Percentiles rank a stretch among this genome's conserved stretches.
Evolutionary conservation across 2,888 invertebrate species (phyloP).

Genomic region (Pristionchus arcanus): DNA sequence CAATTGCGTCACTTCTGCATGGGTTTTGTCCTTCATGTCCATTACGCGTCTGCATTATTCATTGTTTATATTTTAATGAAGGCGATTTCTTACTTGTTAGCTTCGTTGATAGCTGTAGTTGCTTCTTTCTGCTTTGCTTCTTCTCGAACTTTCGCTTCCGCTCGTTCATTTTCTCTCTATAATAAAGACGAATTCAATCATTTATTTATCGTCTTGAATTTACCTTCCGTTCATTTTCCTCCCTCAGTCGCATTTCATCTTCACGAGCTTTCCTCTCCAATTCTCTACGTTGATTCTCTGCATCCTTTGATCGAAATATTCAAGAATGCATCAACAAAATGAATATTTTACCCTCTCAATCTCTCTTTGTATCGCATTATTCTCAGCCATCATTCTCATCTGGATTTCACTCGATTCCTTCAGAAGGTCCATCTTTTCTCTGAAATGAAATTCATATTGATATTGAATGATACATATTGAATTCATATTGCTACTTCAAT

Average conservation of each 20-base stretch:
- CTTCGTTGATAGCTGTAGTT: background rate
- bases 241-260: background rate
- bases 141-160: background rate
- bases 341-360: background rate
- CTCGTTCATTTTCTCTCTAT: background rate
- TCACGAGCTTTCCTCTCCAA: background rate
- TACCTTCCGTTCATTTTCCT: background rate
- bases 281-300: background rate
- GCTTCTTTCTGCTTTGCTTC: background rate
- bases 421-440: background rate
- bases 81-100: background rate
- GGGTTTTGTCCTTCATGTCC: constrained; percentile 13
- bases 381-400: background rate
- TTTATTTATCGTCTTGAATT: background rate
- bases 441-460: background rate
- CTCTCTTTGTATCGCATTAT: background rate
- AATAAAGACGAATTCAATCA: background rate
- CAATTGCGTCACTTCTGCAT: background rate
- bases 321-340: background rate
- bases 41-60: background rate
- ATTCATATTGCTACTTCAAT: too few relatives aligned
- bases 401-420: constrained; percentile 8
- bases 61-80: background rate
- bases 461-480: background rate
- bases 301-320: background rate